Conservation (phyloP, 2,888 invertebrate genomes). For the Morpho deidamia region DNA sequence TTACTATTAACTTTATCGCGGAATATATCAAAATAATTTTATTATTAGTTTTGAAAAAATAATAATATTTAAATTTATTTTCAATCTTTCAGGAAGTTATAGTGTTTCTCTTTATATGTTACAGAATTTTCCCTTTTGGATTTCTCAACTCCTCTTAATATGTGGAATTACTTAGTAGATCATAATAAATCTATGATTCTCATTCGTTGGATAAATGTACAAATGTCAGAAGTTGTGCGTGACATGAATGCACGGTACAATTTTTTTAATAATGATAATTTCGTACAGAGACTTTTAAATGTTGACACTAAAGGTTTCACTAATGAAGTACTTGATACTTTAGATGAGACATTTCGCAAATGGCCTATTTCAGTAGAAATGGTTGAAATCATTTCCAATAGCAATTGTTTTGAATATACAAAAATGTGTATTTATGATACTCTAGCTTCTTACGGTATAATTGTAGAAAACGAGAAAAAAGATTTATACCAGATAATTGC, state of each 20-base stretch:
- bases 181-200: conserved; percentile 79
- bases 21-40: too few relatives aligned
- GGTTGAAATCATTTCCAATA: conserved; percentile 70
- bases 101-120: conserved; percentile 1
- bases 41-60: too few relatives aligned
- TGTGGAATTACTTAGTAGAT: conserved; percentile 81
- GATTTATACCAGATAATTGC: conserved; percentile 77
- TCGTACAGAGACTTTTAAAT: conserved; percentile 59
- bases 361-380: conserved; percentile 78
- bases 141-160: conserved; percentile 67
- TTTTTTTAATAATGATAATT: conserved; percentile 64
- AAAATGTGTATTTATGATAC: conserved; percentile 79
- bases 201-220: conserved; percentile 79
- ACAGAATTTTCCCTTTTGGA: conserved; percentile 72
- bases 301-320: conserved; percentile 64
- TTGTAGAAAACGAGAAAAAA: conserved; percentile 76
- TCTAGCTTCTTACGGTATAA: conserved; percentile 81
- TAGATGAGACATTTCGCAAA: conserved; percentile 71
- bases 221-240: conserved; percentile 69
- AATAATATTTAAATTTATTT: too few relatives aligned
- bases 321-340: conserved; percentile 51
- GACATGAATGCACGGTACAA: conserved; percentile 68
- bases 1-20: too few relatives aligned
- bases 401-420: conserved; percentile 68
- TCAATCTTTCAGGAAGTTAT: too few relatives aligned